phyloP scores from a whole-genome alignment of 2,888 invertebrate species.

The Harmothoe impar region DNA sequence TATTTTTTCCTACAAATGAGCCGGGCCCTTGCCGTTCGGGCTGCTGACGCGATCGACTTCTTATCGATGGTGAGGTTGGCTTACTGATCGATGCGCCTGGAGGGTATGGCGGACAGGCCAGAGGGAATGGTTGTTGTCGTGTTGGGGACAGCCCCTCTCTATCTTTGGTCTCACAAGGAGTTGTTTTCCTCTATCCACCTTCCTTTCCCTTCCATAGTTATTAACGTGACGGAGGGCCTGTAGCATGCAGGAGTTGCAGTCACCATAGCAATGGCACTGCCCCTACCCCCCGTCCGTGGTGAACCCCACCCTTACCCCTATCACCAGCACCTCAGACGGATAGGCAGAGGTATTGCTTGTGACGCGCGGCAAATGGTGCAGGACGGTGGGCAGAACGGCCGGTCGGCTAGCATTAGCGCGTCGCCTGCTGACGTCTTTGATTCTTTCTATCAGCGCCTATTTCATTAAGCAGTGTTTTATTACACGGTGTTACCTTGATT shows the following conservation, averaged over 20 bases:
- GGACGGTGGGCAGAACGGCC: background rate
- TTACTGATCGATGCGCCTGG: slow-evolving; percentile 14
- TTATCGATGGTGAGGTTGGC: slow-evolving; percentile 26
- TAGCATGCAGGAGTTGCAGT: background rate
- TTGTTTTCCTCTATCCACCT: background rate
- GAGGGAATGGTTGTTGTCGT: background rate
- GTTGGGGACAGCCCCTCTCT: background rate
- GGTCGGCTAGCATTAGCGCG: slow-evolving; percentile 34
- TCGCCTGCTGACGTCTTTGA: background rate
- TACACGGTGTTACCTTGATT: slow-evolving; percentile 41
- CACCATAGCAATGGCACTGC: background rate
- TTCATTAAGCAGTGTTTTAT: slow-evolving; percentile 48
- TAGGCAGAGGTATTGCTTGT: slow-evolving; percentile 21
- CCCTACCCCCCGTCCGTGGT: background rate
- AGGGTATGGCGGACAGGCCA: background rate
- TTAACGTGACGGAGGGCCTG: background rate
- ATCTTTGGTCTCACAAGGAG: background rate
- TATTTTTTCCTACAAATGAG: background rate
- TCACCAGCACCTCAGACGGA: background rate
- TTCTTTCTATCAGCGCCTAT: slow-evolving; percentile 40
- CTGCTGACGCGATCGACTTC: background rate
- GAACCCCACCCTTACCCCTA: background rate
- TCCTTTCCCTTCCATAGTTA: background rate
- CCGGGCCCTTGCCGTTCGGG: background rate
- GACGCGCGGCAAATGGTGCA: slow-evolving; percentile 44